These are phyloP conservation scores for Mactromeris polynyma DNA, from an alignment of 2,888 invertebrate genomes.

Conservation along the genomic window DNA sequence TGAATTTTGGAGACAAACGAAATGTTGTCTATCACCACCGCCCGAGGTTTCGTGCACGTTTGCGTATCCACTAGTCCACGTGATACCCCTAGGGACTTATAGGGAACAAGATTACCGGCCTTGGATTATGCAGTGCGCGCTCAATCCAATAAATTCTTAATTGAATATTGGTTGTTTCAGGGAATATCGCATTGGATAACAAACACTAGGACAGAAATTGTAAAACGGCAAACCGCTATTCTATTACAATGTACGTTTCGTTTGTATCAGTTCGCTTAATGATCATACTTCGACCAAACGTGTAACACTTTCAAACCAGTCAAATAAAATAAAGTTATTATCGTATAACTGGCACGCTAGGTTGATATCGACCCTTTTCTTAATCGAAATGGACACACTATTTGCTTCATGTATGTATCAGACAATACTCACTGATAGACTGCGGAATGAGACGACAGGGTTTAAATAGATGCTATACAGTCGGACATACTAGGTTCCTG, in stretches of 20 bases:
- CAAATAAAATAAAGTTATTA: too few relatives aligned
- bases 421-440: too few relatives aligned
- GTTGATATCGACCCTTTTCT: too few relatives aligned
- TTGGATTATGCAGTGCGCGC: neutral
- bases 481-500: too few relatives aligned
- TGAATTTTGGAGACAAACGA: neutral
- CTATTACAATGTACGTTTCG: neutral
- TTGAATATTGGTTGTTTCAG: neutral
- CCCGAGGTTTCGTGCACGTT: neutral
- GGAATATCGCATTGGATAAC: neutral
- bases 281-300: too few relatives aligned
- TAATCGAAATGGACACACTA: too few relatives aligned
- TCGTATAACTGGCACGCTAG: too few relatives aligned
- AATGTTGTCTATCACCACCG: neutral
- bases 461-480: too few relatives aligned
- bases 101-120: neutral
- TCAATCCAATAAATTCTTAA: constrained; percentile 10
- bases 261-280: too few relatives aligned
- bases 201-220: neutral
- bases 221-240: neutral
- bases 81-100: neutral
- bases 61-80: neutral
- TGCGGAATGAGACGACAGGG: too few relatives aligned
- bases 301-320: too few relatives aligned
- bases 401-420: too few relatives aligned